phyloP scores from a whole-genome alignment of 2,797 vertebrate genomes.

The Parauchenoglanis ngamensis region DNA sequence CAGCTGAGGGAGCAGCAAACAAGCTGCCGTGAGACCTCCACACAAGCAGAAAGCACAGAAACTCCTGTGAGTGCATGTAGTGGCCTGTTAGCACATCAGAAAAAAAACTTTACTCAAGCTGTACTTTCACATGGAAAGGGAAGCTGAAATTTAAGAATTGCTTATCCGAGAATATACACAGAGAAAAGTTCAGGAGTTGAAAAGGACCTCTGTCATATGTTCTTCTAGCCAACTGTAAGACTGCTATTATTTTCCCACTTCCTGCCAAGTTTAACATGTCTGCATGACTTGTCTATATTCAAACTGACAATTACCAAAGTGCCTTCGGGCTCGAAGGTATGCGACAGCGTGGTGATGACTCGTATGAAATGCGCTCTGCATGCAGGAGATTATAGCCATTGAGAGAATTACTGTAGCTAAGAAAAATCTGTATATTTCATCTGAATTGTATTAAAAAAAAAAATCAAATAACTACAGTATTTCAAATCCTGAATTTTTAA shows the following conservation, averaged over 20 bases:
- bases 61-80: background rate
- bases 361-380: constrained; percentile 4
- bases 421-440: background rate
- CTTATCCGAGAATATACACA: background rate
- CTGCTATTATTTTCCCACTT: constrained; percentile 27
- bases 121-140: background rate
- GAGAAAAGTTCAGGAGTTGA: background rate
- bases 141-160: constrained; percentile 10
- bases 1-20: background rate
- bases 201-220: constrained; percentile 12
- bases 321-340: constrained; percentile 10
- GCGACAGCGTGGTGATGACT: constrained; percentile 25
- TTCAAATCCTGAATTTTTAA: background rate
- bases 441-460: background rate
- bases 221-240: constrained; percentile 4
- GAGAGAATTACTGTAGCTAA: background rate
- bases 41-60: constrained; percentile 2
- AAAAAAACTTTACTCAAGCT: background rate
- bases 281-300: constrained; percentile 29
- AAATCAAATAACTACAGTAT: background rate
- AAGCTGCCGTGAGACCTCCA: background rate
- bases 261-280: constrained; percentile 27
- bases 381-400: constrained; percentile 19
- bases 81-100: background rate
- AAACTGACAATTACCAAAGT: constrained; percentile 34